Evolutionary conservation across 2,888 invertebrate genomes (phyloP).

Genomic region (Caenorhabditis sp.): DNA sequence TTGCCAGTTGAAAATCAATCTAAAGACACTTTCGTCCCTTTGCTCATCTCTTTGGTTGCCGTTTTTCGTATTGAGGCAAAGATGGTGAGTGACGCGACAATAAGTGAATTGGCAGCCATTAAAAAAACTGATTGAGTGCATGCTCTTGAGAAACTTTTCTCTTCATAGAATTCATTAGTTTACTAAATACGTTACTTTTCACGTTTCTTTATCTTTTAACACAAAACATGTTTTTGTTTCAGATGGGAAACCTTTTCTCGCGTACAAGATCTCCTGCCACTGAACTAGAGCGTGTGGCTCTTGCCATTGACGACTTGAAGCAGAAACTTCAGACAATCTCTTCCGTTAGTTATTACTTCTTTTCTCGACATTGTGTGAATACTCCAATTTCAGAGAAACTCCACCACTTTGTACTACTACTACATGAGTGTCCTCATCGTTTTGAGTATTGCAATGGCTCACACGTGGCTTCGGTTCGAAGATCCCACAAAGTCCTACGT

Average conservation of each 20-base stretch:
- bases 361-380: no score
- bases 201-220: neutral
- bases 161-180: no score
- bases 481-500: slow-evolving; percentile 46
- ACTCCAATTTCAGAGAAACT: slow-evolving; percentile 59
- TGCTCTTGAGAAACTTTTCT: neutral
- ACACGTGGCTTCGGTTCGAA: slow-evolving; percentile 56
- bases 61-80: slow-evolving; percentile 6
- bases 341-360: slow-evolving; percentile 25
- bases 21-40: slow-evolving; percentile 34
- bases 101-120: slow-evolving; percentile 14
- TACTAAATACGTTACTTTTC: slow-evolving; percentile 1
- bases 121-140: neutral
- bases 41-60: neutral
- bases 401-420: slow-evolving; percentile 48
- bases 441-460: slow-evolving; percentile 51
- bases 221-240: neutral
- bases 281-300: slow-evolving; percentile 57
- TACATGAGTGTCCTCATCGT: slow-evolving; percentile 41
- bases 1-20: slow-evolving; percentile 48
- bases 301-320: slow-evolving; percentile 51
- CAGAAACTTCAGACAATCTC: slow-evolving; percentile 39
- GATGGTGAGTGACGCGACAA: slow-evolving; percentile 42
- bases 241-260: slow-evolving; percentile 60
- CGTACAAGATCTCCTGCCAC: slow-evolving; percentile 56